Percentiles rank a stretch among this genome's conserved stretches.
phyloP scores from a whole-genome alignment of 2,888 invertebrate genomes.

The Ophraella communa region DNA sequence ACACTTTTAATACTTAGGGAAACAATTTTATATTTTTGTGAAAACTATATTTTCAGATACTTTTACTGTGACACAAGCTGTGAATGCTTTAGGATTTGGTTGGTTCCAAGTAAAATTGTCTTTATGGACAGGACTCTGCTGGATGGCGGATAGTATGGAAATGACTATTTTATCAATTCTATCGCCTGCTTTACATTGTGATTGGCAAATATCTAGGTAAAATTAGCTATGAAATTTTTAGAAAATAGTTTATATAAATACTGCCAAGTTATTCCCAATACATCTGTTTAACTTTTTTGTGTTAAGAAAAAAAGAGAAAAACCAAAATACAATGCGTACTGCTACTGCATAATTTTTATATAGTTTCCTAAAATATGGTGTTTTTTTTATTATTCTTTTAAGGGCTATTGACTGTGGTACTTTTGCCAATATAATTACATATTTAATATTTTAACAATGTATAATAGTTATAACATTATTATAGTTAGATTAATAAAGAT shows the following conservation, averaged over 20 bases:
- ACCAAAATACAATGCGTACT: no score
- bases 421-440: no score
- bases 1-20: neutral
- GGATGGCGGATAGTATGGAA: conserved; percentile 99
- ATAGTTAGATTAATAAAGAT: no score
- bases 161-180: conserved; percentile 95
- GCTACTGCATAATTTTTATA: no score
- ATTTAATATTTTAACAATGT: no score
- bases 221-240: neutral
- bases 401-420: no score
- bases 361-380: no score
- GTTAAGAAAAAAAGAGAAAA: no score
- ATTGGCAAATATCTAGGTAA: conserved; percentile 85
- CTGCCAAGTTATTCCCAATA: no score
- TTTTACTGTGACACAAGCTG: conserved; percentile 85
- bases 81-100: conserved; percentile 85
- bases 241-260: neutral
- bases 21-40: neutral
- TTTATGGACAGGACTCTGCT: conserved; percentile 83
- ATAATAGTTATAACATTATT: no score
- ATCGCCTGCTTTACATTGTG: conserved; percentile 92
- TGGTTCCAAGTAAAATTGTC: conserved; percentile 90
- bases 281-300: no score
- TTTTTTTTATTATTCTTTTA: no score
- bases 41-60: conserved; percentile 67